Evolutionary conservation across 2,797 vertebrate genomes (phyloP), one percentile per base, ranked within the genome.

Genomic region (Spinus olivaceus): DNA sequence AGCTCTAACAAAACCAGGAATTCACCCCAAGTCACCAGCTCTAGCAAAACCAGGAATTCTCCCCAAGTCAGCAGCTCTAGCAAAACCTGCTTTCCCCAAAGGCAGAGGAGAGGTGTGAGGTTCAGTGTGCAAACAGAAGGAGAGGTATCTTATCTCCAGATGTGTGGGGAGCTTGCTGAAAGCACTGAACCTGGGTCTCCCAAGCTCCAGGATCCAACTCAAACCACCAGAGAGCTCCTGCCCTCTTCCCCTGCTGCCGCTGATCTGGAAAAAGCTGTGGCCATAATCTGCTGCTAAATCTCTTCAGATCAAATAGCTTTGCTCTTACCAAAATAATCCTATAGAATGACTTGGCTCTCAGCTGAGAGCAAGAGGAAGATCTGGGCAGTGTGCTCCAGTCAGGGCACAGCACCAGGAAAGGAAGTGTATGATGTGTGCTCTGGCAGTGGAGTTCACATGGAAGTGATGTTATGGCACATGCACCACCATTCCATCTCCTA

Each of bases 321-420:
- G 65, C 47, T 72, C 81, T 77, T 81, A 89, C 84, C 86, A 94
- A 74, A 91, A 90, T 76, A 95, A 95, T 91, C n/a, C 77, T 80
- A 84, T 53, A 63, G 67, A 67, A 60, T 53, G 61, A 25, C 47
- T 90, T 81, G 77, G 66, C 73, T 92, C 23, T 71, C 87, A 94
- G 84, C 35, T 91, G 70, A 61, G 67, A 44, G 90, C 79, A 44
- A 49, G 51, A 91, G 74, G 94, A 94, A 97, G 89, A 73, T 93
- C 92, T 96, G 89, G 82, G 94, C 56, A 81, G 42, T 59, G 69
- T 88, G 35, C 91, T 92, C 63, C 85, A 67, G 82, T 81, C 94
- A 85, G 88, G 95, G 94, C 89, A 61, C 14, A 0, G 88, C 91
- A 92, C 57, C 86, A 97, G 95, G 96, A 95, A 96, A 88, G 94